Evolutionary conservation across 2,113 vertebrate species (phyloP).

Genomic region (Panthera uncia): DNA sequence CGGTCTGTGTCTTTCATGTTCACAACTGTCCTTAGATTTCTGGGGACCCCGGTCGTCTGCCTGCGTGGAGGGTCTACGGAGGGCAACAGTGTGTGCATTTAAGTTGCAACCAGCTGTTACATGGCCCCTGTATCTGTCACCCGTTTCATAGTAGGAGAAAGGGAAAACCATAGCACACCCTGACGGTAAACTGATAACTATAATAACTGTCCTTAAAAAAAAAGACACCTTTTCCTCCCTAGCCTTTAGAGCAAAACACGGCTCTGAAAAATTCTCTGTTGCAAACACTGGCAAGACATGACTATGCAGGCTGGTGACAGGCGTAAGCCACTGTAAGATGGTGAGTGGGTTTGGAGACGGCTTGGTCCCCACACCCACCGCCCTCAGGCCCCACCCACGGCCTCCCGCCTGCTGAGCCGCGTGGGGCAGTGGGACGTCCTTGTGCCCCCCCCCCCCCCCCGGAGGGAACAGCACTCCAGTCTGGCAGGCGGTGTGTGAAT

Average conservation of each 20-base stretch:
- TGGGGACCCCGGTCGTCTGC: neutral
- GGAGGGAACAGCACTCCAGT: neutral
- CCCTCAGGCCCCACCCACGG: slow-evolving; percentile 54
- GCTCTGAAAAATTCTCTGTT: neutral
- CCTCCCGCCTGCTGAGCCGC: slow-evolving; percentile 23
- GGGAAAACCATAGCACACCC: neutral
- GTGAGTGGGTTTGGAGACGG: slow-evolving; percentile 49
- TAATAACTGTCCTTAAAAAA: neutral
- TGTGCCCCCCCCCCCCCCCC: neutral
- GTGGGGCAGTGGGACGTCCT: neutral
- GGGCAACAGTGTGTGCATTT: neutral
- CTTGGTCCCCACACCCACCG: slow-evolving; percentile 55
- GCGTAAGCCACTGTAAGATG: slow-evolving; percentile 53
- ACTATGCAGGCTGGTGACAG: slow-evolving; percentile 47
- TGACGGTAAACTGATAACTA: neutral
- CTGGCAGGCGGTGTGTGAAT: neutral
- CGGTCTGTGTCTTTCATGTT: neutral
- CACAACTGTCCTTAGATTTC: neutral
- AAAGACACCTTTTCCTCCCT: neutral
- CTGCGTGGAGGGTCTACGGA: neutral
- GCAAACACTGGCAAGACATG: slow-evolving; percentile 60
- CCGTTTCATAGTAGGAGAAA: slow-evolving; percentile 21
- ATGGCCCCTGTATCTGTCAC: neutral
- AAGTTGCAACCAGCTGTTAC: neutral
- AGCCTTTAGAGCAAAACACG: neutral